Evolutionary conservation across 2,888 invertebrate species (phyloP).

Genomic region (Chironomus tentans): DNA sequence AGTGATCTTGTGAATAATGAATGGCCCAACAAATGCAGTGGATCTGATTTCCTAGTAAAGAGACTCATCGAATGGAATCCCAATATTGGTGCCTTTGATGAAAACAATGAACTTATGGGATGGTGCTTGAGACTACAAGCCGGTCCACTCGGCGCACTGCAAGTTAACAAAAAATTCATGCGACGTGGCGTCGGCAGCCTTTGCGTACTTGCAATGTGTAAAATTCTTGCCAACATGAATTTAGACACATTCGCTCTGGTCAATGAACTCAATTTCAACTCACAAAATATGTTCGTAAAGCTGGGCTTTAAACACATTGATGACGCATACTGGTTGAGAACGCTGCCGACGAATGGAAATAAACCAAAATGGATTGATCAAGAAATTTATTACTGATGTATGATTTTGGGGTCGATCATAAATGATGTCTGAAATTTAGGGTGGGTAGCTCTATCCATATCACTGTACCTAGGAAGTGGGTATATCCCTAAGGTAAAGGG

Average conservation of each 20-base stretch:
- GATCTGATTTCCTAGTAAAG: conserved; percentile 34
- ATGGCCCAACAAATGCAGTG: conserved; percentile 37
- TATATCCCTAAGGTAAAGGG: too few species aligned
- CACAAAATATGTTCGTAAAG: conserved; percentile 33
- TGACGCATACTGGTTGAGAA: conserved; percentile 23
- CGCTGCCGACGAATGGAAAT: neutral
- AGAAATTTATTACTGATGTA: neutral
- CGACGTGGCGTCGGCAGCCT: conserved; percentile 33
- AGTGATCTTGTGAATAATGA: conserved; percentile 33
- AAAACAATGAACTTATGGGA: conserved; percentile 34
- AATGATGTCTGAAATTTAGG: too few species aligned
- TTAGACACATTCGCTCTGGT: conserved; percentile 35
- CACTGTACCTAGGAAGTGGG: too few species aligned
- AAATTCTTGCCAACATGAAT: conserved; percentile 32
- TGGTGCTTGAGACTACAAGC: conserved; percentile 36
- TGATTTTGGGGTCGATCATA: too few species aligned
- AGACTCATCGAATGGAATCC: conserved; percentile 35
- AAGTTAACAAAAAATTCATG: conserved; percentile 33
- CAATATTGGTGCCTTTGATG: conserved; percentile 35
- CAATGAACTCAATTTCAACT: conserved; percentile 31
- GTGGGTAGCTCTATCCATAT: too few species aligned
- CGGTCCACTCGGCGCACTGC: conserved; percentile 35
- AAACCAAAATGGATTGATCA: neutral
- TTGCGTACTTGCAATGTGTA: conserved; percentile 32
- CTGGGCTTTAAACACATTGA: conserved; percentile 34